A percentile compares a stretch with the other conserved stretches of the same genome.
These are phyloP conservation scores for Percopsis transmontana DNA, from an alignment of 2,113 vertebrate genomes.

Conservation along the genomic window DNA sequence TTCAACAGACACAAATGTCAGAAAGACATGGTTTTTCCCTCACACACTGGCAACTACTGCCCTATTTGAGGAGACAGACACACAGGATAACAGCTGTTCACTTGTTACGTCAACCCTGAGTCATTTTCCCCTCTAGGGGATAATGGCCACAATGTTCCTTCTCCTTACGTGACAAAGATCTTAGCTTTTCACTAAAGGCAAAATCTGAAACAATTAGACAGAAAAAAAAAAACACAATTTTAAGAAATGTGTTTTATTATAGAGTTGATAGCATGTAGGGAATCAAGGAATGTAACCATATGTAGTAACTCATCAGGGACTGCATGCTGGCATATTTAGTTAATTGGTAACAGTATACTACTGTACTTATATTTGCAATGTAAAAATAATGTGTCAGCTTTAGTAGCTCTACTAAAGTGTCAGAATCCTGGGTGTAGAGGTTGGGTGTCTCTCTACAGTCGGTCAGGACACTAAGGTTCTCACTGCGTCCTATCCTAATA, in stretches of 20 bases:
- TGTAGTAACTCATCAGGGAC: background rate
- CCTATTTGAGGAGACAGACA: background rate
- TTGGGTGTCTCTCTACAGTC: too few relatives aligned
- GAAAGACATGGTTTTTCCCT: background rate
- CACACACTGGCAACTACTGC: background rate
- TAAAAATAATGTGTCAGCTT: constrained; percentile 53
- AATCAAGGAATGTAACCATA: constrained; percentile 8
- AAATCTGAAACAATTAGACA: background rate
- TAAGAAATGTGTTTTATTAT: background rate
- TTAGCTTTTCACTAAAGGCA: background rate
- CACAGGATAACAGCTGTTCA: background rate
- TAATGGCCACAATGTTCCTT: background rate
- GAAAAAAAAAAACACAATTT: background rate
- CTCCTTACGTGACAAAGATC: background rate
- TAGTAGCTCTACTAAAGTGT: too few relatives aligned
- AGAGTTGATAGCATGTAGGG: background rate
- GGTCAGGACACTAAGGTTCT: too few relatives aligned
- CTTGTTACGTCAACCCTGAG: background rate
- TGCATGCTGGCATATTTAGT: background rate
- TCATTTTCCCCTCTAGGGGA: constrained; percentile 19
- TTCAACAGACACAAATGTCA: background rate
- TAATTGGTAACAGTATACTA: constrained; percentile 50
- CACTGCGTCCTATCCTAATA: too few relatives aligned
- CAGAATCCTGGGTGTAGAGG: too few relatives aligned
- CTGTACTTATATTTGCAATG: constrained; percentile 56